A percentile compares a stretch with the other conserved stretches of the same genome.
Conservation (phyloP, 2,797 vertebrate species). For the Parambassis ranga region DNA sequence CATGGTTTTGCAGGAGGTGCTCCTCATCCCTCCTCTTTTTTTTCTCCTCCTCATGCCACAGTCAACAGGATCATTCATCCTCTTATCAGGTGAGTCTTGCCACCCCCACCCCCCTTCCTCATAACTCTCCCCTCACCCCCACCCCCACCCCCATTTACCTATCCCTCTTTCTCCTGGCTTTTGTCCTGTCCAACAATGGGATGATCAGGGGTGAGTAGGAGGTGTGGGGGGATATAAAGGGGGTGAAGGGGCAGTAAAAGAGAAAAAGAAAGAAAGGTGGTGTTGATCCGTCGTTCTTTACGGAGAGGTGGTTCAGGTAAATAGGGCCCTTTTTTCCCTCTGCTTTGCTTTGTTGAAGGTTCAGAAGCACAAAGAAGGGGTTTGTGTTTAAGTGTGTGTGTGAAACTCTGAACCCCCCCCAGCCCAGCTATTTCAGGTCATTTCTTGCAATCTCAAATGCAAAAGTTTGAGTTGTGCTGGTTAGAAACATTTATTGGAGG, state of each 20-base stretch:
- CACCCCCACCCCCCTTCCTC: constrained; percentile 7
- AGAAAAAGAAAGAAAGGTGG: constrained; percentile 64
- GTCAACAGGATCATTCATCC: constrained; percentile 70
- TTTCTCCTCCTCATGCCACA: constrained; percentile 36
- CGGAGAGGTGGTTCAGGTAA: constrained; percentile 86
- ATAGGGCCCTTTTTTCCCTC: constrained; percentile 70
- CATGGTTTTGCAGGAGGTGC: not conserved
- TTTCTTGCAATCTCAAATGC: not conserved
- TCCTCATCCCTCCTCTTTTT: constrained; percentile 27
- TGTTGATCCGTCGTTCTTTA: constrained; percentile 81
- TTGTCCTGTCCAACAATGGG: constrained; percentile 73
- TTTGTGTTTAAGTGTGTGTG: constrained; percentile 34
- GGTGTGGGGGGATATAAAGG: constrained; percentile 29
- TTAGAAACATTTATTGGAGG: not conserved
- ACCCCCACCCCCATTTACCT: constrained; percentile 39
- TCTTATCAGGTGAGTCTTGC: constrained; percentile 75
- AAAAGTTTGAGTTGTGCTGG: not conserved
- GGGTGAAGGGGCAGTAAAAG: constrained; percentile 63
- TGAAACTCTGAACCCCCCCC: not conserved
- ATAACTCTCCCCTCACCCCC: constrained; percentile 2
- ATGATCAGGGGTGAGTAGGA: constrained; percentile 52
- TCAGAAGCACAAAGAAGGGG: constrained; percentile 56
- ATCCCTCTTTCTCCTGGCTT: constrained; percentile 63
- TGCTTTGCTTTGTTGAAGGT: constrained; percentile 61
- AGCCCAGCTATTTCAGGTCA: constrained; percentile 1